A percentile compares a stretch with the other conserved stretches of the same genome.
phyloP scores from a whole-genome alignment of 2,113 vertebrate genomes.

The Leptobrachium leishanense region DNA sequence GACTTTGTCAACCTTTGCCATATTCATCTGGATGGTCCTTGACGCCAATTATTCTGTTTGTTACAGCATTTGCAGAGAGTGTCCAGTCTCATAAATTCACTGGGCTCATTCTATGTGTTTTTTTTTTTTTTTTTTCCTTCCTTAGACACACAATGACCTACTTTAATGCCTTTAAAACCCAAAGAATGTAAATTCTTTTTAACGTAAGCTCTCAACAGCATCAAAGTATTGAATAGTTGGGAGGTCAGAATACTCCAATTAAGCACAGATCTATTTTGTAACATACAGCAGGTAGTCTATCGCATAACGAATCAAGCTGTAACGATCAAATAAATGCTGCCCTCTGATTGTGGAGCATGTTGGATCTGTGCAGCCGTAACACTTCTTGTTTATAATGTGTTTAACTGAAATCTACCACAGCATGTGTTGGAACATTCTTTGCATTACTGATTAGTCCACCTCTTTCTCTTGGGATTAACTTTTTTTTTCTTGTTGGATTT shows the following conservation, averaged over 20 bases:
- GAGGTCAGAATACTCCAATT: too few species aligned
- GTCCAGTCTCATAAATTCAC: slow-evolving; percentile 95
- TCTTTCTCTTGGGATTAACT: slow-evolving; percentile 17
- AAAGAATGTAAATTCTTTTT: too few species aligned
- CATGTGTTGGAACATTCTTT: slow-evolving; percentile 14
- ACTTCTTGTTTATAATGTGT: slow-evolving; percentile 12
- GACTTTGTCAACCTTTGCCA: slow-evolving; percentile 92
- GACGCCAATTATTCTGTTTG: slow-evolving; percentile 94
- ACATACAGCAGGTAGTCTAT: too few species aligned
- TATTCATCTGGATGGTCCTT: slow-evolving; percentile 97
- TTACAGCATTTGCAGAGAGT: slow-evolving; percentile 96
- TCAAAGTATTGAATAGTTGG: too few species aligned
- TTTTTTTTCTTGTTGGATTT: slow-evolving; percentile 1
- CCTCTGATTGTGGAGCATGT: too few species aligned
- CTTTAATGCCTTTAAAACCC: too few species aligned
- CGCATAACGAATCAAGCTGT: neutral
- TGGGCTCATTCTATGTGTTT: slow-evolving; percentile 95
- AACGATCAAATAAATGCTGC: too few species aligned
- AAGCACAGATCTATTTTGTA: too few species aligned
- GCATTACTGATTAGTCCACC: slow-evolving; percentile 5
- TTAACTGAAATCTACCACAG: neutral
- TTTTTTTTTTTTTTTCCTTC: too few species aligned
- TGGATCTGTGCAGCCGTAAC: neutral
- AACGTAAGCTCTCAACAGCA: too few species aligned
- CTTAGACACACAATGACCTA: too few species aligned